Percentiles rank a stretch among this genome's conserved stretches.
Conservation (phyloP, 2,797 vertebrate genomes). For the Melanotaenia parkinsoni region DNA sequence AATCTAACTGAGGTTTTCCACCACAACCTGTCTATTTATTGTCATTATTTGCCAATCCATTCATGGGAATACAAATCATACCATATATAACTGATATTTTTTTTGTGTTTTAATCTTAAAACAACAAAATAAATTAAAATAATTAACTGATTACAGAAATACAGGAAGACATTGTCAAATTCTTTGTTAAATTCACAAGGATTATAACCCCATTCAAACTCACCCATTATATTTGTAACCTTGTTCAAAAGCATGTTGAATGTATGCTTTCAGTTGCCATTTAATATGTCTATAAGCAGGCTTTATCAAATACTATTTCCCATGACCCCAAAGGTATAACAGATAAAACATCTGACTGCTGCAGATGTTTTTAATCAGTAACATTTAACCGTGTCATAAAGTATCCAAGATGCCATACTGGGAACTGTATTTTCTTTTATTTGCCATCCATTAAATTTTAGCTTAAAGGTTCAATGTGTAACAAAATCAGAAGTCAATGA, state of each 20-base stretch:
- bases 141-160: neutral
- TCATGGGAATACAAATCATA: neutral
- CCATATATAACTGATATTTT: neutral
- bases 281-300: neutral
- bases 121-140: neutral
- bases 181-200: neutral
- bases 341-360: neutral
- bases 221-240: neutral
- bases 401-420: too few species aligned
- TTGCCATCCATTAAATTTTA: neutral
- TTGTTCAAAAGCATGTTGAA: neutral
- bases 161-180: neutral
- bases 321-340: neutral
- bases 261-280: neutral
- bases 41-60: neutral
- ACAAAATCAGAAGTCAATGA: neutral
- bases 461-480: neutral
- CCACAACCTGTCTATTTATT: neutral
- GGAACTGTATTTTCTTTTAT: neutral
- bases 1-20: neutral
- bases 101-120: neutral
- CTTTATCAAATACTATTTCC: slow-evolving; percentile 12
- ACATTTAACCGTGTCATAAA: too few species aligned
- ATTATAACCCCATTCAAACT: neutral
- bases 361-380: neutral